Conservation (phyloP, 2,888 invertebrate genomes). For the Masnerella sp. region DNA sequence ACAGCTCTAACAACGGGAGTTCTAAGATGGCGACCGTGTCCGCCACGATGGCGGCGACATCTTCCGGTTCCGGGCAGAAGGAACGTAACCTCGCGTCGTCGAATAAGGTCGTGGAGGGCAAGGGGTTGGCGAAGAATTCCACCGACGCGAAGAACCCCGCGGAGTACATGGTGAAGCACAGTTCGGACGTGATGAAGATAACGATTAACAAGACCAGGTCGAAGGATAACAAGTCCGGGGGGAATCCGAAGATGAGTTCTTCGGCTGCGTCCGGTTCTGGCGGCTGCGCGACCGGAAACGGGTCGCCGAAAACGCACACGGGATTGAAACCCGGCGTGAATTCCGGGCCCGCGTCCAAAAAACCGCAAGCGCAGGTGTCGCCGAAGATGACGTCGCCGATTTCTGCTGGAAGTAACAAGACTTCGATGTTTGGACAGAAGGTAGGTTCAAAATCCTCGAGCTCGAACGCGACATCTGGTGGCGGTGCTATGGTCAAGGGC, state of each 20-base stretch:
- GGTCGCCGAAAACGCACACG: slow-evolving; percentile 89
- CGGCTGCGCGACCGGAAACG: slow-evolving; percentile 75
- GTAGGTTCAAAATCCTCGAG: slow-evolving; percentile 70
- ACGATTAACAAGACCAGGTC: slow-evolving; percentile 93
- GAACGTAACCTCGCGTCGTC: slow-evolving; percentile 71
- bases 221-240: slow-evolving; percentile 81
- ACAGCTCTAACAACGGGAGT: slow-evolving; percentile 77
- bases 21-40: slow-evolving; percentile 79
- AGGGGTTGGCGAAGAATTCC: slow-evolving; percentile 72
- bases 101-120: slow-evolving; percentile 72
- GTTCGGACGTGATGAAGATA: slow-evolving; percentile 92
- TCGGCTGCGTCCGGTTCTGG: slow-evolving; percentile 63
- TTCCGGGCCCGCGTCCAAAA: slow-evolving; percentile 91
- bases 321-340: slow-evolving; percentile 91
- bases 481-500: slow-evolving; percentile 61
- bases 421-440: slow-evolving; percentile 71
- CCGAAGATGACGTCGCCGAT: slow-evolving; percentile 68
- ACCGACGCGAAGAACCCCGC: slow-evolving; percentile 82
- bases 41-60: slow-evolving; percentile 70
- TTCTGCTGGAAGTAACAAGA: slow-evolving; percentile 72
- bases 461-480: slow-evolving; percentile 67
- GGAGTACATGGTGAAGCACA: slow-evolving; percentile 93
- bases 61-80: slow-evolving; percentile 65
- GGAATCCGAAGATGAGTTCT: slow-evolving; percentile 69
- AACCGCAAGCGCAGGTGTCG: slow-evolving; percentile 81